These are phyloP conservation scores for Crotophaga sulcirostris DNA, from an alignment of 2,113 vertebrate genomes.

Conservation along the genomic window DNA sequence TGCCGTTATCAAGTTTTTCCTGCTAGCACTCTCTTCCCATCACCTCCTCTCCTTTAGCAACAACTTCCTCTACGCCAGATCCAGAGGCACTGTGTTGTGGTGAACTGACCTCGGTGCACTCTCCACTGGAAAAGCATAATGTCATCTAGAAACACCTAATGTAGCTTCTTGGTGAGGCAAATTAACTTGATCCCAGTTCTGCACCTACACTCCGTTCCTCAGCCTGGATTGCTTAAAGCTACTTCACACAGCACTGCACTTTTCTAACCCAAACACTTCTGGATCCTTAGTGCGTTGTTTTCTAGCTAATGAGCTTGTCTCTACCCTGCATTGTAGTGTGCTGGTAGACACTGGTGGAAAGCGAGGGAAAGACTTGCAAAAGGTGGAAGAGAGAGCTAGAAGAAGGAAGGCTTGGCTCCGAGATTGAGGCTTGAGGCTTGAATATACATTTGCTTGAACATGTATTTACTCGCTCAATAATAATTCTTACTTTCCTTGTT, in stretches of 20 bases:
- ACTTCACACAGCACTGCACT: not conserved
- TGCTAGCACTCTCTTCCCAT: not conserved
- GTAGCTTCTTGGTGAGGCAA: not conserved
- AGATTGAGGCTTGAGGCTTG: not conserved
- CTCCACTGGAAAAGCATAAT: not conserved
- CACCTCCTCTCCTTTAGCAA: not conserved
- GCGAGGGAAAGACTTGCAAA: fast-evolving
- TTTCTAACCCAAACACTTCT: not conserved
- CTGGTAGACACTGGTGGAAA: not conserved
- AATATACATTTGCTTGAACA: not conserved
- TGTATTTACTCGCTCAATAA: not conserved
- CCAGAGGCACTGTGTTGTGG: fast-evolving
- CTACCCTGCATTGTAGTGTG: not conserved
- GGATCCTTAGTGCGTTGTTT: not conserved
- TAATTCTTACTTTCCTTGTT: not conserved
- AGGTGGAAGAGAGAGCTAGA: not conserved
- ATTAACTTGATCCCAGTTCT: not conserved
- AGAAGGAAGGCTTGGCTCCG: not conserved
- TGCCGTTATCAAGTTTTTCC: not conserved
- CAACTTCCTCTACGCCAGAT: not conserved
- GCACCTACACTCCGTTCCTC: not conserved
- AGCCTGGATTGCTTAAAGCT: not conserved
- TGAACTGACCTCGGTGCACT: not conserved
- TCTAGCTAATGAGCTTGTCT: not conserved
- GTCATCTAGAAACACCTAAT: not conserved